Evolutionary conservation across 2,888 invertebrate genomes (phyloP).

Genomic region (Labia minor): DNA sequence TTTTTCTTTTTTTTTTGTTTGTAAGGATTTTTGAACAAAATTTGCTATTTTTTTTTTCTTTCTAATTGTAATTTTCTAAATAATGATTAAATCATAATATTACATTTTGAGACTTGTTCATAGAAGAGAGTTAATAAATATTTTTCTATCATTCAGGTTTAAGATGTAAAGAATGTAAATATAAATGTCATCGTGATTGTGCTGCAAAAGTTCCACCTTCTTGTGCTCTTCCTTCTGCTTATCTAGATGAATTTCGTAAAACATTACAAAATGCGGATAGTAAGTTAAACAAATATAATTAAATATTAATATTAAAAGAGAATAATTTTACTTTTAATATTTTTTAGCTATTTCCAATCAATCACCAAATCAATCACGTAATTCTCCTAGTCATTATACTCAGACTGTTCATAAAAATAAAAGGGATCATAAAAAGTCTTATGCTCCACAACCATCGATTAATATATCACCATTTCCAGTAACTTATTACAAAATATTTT

Average conservation of each 20-base stretch:
- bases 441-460: conserved; percentile 45
- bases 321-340: background rate
- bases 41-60: background rate
- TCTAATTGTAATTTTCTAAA: conserved; percentile 5
- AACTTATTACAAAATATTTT: conserved; percentile 28
- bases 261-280: conserved; percentile 45
- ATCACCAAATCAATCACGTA: background rate
- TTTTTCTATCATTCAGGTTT: conserved; percentile 36
- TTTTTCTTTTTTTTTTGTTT: too few species aligned
- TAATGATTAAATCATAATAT: too few species aligned
- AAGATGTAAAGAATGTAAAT: conserved; percentile 92
- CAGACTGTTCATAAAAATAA: background rate
- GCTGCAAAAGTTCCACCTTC: conserved; percentile 84
- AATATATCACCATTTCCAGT: conserved; percentile 48
- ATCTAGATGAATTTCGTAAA: conserved; percentile 59
- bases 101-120: too few species aligned
- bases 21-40: background rate
- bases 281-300: conserved; percentile 28
- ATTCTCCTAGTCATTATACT: background rate
- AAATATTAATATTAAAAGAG: background rate
- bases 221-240: conserved; percentile 79
- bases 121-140: too few species aligned
- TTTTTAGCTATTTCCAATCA: background rate
- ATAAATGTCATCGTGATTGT: conserved; percentile 79
- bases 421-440: conserved; percentile 35